Conservation (phyloP, 2,797 vertebrate species). For the Rhyacichthys aspro region DNA sequence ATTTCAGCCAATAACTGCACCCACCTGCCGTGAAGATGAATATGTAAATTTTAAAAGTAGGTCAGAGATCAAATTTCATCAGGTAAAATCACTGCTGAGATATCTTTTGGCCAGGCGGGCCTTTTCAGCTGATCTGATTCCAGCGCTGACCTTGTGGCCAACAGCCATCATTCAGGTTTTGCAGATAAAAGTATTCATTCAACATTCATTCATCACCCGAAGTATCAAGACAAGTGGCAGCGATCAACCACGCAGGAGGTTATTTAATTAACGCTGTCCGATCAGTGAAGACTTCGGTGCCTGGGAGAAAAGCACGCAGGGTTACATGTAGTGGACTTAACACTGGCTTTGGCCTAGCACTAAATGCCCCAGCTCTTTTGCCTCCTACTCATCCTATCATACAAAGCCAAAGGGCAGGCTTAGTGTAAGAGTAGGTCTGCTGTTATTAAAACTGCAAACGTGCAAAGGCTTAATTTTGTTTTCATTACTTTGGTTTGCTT, state of each 20-base stretch:
- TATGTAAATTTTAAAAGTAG: constrained; percentile 76
- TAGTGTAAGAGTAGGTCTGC: constrained; percentile 34
- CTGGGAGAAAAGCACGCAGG: constrained; percentile 30
- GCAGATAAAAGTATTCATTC: constrained; percentile 54
- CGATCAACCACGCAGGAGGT: constrained; percentile 14
- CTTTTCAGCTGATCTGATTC: constrained; percentile 63
- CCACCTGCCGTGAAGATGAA: constrained; percentile 75
- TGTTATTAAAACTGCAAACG: constrained; percentile 72
- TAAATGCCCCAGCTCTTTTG: constrained; percentile 28
- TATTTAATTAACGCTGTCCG: constrained; percentile 58
- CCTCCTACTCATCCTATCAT: constrained; percentile 50
- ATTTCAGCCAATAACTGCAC: constrained; percentile 68
- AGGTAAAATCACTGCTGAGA: constrained; percentile 65
- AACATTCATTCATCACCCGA: constrained; percentile 43
- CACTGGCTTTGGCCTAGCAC: constrained; percentile 16
- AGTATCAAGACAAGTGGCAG: constrained; percentile 39
- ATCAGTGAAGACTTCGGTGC: constrained; percentile 36
- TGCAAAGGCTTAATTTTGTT: constrained; percentile 69
- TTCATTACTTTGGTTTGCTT: constrained; percentile 77
- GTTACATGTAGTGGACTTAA: constrained; percentile 35
- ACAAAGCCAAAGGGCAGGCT: constrained; percentile 60
- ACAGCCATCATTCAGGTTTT: constrained; percentile 51
- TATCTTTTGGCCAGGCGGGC: constrained; percentile 53
- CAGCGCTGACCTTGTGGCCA: constrained; percentile 51
- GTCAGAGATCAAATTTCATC: constrained; percentile 74